Evolutionary conservation across 2,797 vertebrate species (phyloP), one percentile per base, ranked within the genome.

Genomic region (Syndactyla subalaris): DNA sequence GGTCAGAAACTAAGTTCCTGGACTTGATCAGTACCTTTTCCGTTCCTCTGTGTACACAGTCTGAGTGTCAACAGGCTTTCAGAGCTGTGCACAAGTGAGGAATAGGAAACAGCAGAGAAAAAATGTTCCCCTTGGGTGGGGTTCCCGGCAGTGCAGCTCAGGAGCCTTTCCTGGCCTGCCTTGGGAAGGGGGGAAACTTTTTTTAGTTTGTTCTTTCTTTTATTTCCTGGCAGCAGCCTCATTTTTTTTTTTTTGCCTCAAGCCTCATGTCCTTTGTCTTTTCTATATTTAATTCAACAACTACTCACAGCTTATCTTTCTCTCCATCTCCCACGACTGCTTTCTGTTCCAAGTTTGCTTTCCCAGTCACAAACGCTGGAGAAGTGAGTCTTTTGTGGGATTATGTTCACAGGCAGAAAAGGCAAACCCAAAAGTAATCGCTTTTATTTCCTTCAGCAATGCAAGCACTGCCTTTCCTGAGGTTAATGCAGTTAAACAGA

Each of bases 401-500:
- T 11, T 43, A 45, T 5, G 10, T 63, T n/a, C 29, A 18, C 2
- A 20, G 67, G 34, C 12, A 54, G 6, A 20, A 34, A 63, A 57
- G 26, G 27, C 38, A 82, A 72, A 36, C 4, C 7, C 14, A 27
- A 9, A 2, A 4, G 22, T 26, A 52, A 61, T 5, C 2, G 1
- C 21, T 27, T 45, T 12, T 18, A 22, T 43, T 71, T 76, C 32
- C 76, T 27, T 16, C 12, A 38, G 29, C 14, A 34, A 21, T 3
- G 15, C 27, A 45, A 63, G 70, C 49, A 46, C 2, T 38, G 48
- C 62, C 18, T 4, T 65, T 32, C n/a, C 26, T 6, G 58, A 77
- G 26, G 43, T 52, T 41, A 49, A 52, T 2, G 12, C 0, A 1
- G 32, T 59, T 55, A 38, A 26, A 62, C 6, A 6, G 19, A 6